Evolutionary conservation across 2,888 invertebrate species (phyloP).

Genomic region (Drosophila quasianomalipes): DNA sequence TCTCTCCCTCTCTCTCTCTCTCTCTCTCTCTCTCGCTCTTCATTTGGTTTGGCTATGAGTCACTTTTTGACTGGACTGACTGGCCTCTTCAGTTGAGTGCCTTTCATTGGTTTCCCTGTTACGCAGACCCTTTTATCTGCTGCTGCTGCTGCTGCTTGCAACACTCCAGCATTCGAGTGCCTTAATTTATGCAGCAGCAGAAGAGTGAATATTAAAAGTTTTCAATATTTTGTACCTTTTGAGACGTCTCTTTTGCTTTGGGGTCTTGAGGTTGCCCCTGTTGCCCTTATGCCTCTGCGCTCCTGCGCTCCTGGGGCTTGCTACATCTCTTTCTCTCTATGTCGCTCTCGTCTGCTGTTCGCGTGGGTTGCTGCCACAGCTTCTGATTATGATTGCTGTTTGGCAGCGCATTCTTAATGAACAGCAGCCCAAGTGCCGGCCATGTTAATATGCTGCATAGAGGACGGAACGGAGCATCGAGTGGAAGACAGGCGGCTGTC

Average conservation of each 20-base stretch:
- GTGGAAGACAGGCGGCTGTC: not conserved
- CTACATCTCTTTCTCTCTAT: not conserved
- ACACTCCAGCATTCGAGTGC: conserved; percentile 41
- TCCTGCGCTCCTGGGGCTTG: conserved; percentile 27
- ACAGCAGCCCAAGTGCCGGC: conserved; percentile 39
- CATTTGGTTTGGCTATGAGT: conserved; percentile 44
- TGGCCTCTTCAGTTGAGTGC: conserved; percentile 58
- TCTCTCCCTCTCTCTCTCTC: not conserved
- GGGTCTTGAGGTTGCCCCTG: conserved; percentile 31
- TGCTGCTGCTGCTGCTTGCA: conserved; percentile 33
- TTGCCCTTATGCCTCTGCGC: conserved; percentile 15
- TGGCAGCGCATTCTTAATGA: conserved; percentile 51
- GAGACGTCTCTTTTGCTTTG: conserved; percentile 40
- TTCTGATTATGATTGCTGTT: conserved; percentile 67
- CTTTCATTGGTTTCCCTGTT: conserved; percentile 70
- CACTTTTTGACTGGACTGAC: conserved; percentile 41
- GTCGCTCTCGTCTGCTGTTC: conserved; percentile 14
- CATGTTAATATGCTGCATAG: conserved; percentile 28
- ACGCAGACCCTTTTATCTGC: conserved; percentile 58
- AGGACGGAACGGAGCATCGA: not conserved
- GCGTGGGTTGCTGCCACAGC: conserved; percentile 38
- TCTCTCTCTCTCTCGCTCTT: not conserved
- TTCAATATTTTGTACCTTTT: conserved; percentile 68
- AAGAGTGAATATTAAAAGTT: conserved; percentile 77
- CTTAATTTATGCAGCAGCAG: conserved; percentile 75